phyloP scores from a whole-genome alignment of 2,113 vertebrate genomes.

The Pollimyrus isidori region DNA sequence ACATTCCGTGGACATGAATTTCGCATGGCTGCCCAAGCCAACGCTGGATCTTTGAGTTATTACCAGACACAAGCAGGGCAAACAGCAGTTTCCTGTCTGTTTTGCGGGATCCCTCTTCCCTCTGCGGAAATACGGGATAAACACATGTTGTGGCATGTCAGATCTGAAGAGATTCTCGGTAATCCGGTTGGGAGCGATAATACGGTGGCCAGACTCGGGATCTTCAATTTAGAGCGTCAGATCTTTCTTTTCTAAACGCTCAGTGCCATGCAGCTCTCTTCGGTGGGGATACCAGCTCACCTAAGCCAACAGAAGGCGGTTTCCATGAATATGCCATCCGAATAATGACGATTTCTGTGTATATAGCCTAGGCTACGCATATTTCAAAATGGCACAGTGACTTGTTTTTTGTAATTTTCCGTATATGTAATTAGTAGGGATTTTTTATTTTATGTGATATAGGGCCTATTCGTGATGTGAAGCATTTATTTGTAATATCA shows the following conservation, averaged over 20 bases:
- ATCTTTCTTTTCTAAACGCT: slow-evolving; percentile 80
- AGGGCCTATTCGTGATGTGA: neutral
- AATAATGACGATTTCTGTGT: neutral
- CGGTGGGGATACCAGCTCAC: slow-evolving; percentile 53
- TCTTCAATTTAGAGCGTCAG: slow-evolving; percentile 56
- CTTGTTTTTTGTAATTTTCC: neutral
- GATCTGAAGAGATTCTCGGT: slow-evolving; percentile 71
- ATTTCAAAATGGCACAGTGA: neutral
- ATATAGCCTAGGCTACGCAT: neutral
- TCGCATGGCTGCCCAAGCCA: slow-evolving; percentile 75
- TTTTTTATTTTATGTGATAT: neutral
- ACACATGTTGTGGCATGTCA: slow-evolving; percentile 84
- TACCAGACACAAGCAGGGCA: slow-evolving; percentile 47
- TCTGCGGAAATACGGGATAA: slow-evolving; percentile 80
- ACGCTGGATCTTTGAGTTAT: slow-evolving; percentile 43
- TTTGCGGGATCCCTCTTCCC: slow-evolving; percentile 83
- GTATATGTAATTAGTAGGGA: neutral
- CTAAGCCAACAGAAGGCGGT: neutral
- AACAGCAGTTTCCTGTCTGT: slow-evolving; percentile 67
- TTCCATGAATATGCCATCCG: neutral
- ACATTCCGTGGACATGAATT: slow-evolving; percentile 87
- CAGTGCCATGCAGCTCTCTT: slow-evolving; percentile 75
- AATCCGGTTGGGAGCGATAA: slow-evolving; percentile 42
- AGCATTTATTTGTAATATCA: neutral
- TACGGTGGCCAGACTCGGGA: slow-evolving; percentile 41